These are phyloP conservation scores for Meteorus cinctellus DNA, from an alignment of 2,888 invertebrate species.

Conservation along the genomic window DNA sequence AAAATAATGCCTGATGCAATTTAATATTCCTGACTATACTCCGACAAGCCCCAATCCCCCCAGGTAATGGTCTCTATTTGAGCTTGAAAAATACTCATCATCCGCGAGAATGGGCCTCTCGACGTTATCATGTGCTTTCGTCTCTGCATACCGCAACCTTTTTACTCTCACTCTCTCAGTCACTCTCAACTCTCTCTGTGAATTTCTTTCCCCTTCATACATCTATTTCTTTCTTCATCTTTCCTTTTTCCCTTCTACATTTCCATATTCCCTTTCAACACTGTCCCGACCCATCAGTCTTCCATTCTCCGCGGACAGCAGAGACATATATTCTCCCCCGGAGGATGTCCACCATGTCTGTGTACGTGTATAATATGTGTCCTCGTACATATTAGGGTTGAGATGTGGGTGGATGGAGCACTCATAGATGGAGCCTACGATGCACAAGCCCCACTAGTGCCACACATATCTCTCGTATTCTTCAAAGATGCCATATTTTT, in stretches of 20 bases:
- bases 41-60: slow-evolving; percentile 29
- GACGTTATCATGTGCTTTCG: slow-evolving; percentile 42
- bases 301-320: slow-evolving; percentile 42
- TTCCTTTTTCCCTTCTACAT: slow-evolving; percentile 14
- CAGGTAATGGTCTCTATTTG: slow-evolving; percentile 45
- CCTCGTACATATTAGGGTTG: slow-evolving; percentile 3
- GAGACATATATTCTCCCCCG: slow-evolving; percentile 45
- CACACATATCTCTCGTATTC: slow-evolving; percentile 11
- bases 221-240: slow-evolving; percentile 34
- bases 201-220: slow-evolving; percentile 39
- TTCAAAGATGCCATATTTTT: slow-evolving; percentile 20
- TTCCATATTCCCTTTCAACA: slow-evolving; percentile 27
- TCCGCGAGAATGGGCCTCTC: slow-evolving; percentile 40
- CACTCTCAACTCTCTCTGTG: slow-evolving; percentile 15
- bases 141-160: slow-evolving; percentile 42
- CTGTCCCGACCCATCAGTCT: slow-evolving; percentile 42
- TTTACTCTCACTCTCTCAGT: slow-evolving; percentile 34
- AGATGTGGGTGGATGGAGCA: neutral
- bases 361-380: neutral
- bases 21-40: slow-evolving; percentile 30
- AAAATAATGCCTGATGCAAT: slow-evolving; percentile 32
- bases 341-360: slow-evolving; percentile 43
- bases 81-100: slow-evolving; percentile 47
- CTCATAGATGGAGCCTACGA: slow-evolving; percentile 3
- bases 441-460: slow-evolving; percentile 18